Evolutionary conservation across 2,113 vertebrate species (phyloP).

Genomic region (Ondatra zibethicus): DNA sequence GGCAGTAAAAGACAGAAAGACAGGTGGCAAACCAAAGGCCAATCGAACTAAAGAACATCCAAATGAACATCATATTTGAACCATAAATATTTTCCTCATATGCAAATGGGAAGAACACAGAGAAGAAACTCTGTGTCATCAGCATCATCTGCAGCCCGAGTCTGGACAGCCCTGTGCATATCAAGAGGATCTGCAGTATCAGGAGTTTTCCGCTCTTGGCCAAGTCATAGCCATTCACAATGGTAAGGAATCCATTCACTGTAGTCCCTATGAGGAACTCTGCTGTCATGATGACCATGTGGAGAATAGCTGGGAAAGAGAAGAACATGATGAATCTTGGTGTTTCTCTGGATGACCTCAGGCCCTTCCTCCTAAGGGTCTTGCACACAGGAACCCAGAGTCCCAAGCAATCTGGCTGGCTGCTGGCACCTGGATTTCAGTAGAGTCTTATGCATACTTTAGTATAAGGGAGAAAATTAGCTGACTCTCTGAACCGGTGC

Average conservation of each 20-base stretch:
- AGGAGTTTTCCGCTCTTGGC: slow-evolving; percentile 47
- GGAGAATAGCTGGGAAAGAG: background rate
- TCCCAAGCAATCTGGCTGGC: background rate
- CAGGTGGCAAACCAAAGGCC: slow-evolving; percentile 58
- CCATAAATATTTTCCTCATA: background rate
- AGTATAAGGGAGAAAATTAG: background rate
- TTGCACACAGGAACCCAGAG: background rate
- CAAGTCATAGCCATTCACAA: slow-evolving; percentile 38
- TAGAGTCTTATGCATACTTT: background rate
- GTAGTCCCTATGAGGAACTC: slow-evolving; percentile 63
- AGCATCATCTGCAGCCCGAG: slow-evolving; percentile 61
- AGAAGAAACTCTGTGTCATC: slow-evolving; percentile 50
- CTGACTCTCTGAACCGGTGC: background rate
- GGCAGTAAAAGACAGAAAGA: slow-evolving; percentile 59
- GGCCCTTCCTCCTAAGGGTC: background rate
- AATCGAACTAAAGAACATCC: slow-evolving; percentile 59
- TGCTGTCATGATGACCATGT: slow-evolving; percentile 58
- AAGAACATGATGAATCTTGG: slow-evolving; percentile 8
- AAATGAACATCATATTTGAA: background rate
- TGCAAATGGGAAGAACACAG: slow-evolving; percentile 43
- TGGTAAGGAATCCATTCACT: slow-evolving; percentile 73
- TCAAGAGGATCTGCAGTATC: slow-evolving; percentile 40
- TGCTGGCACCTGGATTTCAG: background rate
- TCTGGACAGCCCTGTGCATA: slow-evolving; percentile 63
- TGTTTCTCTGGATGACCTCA: background rate